These are phyloP conservation scores for Casuarius casuarius DNA, from an alignment of 2,113 vertebrate genomes.

Conservation along the genomic window DNA sequence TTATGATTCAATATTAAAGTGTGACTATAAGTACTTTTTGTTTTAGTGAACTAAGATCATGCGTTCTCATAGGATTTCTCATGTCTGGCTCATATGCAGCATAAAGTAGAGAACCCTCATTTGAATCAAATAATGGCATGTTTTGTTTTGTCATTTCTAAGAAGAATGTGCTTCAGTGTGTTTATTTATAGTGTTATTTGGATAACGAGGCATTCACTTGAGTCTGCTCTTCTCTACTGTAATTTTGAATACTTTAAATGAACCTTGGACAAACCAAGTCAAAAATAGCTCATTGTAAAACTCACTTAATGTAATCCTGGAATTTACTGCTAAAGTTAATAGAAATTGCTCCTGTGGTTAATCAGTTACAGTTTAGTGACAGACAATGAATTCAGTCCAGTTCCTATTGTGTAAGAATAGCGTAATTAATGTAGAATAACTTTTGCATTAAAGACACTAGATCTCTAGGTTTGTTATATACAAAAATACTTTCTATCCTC, in stretches of 20 bases:
- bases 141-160: neutral
- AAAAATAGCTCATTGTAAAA: neutral
- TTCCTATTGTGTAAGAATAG: neutral
- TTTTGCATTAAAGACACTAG: neutral
- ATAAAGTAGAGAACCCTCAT: neutral
- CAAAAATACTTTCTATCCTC: neutral
- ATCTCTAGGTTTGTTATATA: neutral
- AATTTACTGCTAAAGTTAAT: neutral
- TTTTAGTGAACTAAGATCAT: neutral
- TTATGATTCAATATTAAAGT: neutral
- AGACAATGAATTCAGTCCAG: neutral
- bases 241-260: neutral
- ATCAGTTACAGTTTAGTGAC: neutral
- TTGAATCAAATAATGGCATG: neutral
- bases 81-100: neutral
- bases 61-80: neutral
- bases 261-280: neutral
- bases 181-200: neutral
- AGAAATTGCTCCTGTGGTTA: neutral
- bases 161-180: neutral
- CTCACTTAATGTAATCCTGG: neutral
- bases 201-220: neutral
- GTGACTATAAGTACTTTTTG: neutral
- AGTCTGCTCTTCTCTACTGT: neutral
- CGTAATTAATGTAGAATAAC: neutral